These are phyloP conservation scores for Eurytoma californica DNA, from an alignment of 2,888 invertebrate species.

Conservation along the genomic window DNA sequence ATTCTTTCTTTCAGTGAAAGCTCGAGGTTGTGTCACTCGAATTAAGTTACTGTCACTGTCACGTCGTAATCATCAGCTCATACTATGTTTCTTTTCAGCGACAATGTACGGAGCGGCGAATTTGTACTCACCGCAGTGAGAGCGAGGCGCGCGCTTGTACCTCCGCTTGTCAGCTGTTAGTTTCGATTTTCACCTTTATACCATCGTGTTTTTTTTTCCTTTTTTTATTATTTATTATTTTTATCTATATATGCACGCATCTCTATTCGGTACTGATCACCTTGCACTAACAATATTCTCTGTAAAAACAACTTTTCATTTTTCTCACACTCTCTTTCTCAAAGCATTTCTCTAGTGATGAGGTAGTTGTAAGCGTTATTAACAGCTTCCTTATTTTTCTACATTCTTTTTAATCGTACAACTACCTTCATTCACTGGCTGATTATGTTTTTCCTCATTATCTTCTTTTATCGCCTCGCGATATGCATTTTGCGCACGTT, in stretches of 20 bases:
- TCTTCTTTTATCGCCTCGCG: background rate
- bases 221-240: conserved; percentile 30
- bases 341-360: too few species aligned
- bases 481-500: conserved; percentile 13
- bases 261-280: conserved; percentile 6
- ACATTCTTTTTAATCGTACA: conserved; percentile 54
- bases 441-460: background rate
- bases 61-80: conserved; percentile 58
- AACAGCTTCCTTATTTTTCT: conserved; percentile 23
- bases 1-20: conserved; percentile 29
- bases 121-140: conserved; percentile 70
- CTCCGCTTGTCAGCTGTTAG: conserved; percentile 68
- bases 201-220: conserved; percentile 49
- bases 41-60: background rate
- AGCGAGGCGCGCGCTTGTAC: conserved; percentile 65
- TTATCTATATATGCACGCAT: conserved; percentile 50
- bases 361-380: background rate
- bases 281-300: background rate
- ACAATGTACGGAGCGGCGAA: conserved; percentile 71
- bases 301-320: too few species aligned
- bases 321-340: too few species aligned
- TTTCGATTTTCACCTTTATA: conserved; percentile 61
- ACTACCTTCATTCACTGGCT: background rate
- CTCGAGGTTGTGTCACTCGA: conserved; percentile 36
- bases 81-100: conserved; percentile 71